A percentile compares a stretch with the other conserved stretches of the same genome.
Evolutionary conservation across 1,140 invertebrate species (phyloP).

Genomic region (Drosophila carrolli): DNA sequence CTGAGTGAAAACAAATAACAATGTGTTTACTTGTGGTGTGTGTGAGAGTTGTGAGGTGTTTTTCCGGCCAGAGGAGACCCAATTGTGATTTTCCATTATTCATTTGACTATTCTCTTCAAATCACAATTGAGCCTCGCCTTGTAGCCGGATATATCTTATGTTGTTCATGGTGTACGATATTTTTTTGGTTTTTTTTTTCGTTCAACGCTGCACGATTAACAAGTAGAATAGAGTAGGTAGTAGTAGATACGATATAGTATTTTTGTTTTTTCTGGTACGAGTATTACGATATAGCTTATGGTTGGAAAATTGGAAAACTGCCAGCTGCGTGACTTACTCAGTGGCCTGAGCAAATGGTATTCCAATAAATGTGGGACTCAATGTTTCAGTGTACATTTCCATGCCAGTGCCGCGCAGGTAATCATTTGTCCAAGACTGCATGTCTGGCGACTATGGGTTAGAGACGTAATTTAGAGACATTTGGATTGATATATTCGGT

Average conservation of each 20-base stretch:
- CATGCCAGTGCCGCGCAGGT: slow-evolving; percentile 99
- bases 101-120: neutral
- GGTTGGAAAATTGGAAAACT: slow-evolving; percentile 59
- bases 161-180: slow-evolving; percentile 28
- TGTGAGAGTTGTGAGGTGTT: slow-evolving; percentile 30
- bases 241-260: slow-evolving; percentile 66
- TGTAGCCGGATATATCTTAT: slow-evolving; percentile 22
- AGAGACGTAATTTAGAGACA: slow-evolving; percentile 70
- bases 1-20: slow-evolving; percentile 66
- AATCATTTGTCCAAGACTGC: slow-evolving; percentile 99
- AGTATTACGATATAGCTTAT: slow-evolving; percentile 73
- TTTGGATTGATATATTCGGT: slow-evolving; percentile 45
- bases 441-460: slow-evolving; percentile 93
- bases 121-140: neutral
- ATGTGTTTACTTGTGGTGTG: slow-evolving; percentile 50
- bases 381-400: slow-evolving; percentile 99
- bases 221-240: slow-evolving; percentile 70
- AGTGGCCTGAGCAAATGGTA: slow-evolving; percentile 98
- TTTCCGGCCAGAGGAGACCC: neutral
- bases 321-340: slow-evolving; percentile 93
- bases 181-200: slow-evolving; percentile 40
- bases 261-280: slow-evolving; percentile 49
- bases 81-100: neutral
- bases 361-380: slow-evolving; percentile 97
- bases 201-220: slow-evolving; percentile 79